Evolutionary conservation across 23 tunicate species (phyloP).

Genomic region (Phallusia fumigata): DNA sequence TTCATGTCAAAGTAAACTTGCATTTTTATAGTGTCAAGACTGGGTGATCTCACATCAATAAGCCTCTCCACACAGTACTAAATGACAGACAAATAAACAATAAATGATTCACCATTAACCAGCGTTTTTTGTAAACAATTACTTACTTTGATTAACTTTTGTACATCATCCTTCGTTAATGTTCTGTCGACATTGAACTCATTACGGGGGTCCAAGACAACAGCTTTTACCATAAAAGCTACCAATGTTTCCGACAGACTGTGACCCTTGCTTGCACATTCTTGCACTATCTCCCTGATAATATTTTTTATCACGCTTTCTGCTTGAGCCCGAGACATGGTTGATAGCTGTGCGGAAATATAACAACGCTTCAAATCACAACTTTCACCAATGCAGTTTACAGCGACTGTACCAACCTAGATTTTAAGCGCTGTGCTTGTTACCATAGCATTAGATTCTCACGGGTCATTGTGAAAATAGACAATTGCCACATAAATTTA

Average conservation of each 20-base stretch:
- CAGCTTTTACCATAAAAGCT: conserved; percentile 98
- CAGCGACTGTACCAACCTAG: too few relatives aligned
- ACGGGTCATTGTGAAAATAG: too few relatives aligned
- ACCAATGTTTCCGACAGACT: conserved; percentile 98
- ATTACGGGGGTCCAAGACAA: conserved; percentile 92
- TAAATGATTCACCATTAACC: neutral
- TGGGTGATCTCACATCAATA: conserved; percentile 73
- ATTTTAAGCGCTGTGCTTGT: too few relatives aligned
- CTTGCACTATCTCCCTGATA: conserved; percentile 95
- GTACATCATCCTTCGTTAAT: conserved; percentile 92
- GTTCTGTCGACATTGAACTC: conserved; percentile 98
- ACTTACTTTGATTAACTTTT: conserved; percentile 74
- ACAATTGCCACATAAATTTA: too few relatives aligned
- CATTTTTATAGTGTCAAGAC: conserved; percentile 97
- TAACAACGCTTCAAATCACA: too few relatives aligned
- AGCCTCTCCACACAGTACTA: conserved; percentile 86
- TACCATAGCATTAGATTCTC: too few relatives aligned
- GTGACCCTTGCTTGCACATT: conserved; percentile 93
- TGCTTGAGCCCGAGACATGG: conserved; percentile 96
- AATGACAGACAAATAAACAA: neutral
- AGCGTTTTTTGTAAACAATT: neutral
- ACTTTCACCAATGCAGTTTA: too few relatives aligned
- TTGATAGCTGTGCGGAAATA: too few relatives aligned
- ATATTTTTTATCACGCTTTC: conserved; percentile 97
- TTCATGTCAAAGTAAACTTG: conserved; percentile 99